Conservation (phyloP, 1,140 invertebrate genomes). For the Thaumetopoea pityocampa region DNA sequence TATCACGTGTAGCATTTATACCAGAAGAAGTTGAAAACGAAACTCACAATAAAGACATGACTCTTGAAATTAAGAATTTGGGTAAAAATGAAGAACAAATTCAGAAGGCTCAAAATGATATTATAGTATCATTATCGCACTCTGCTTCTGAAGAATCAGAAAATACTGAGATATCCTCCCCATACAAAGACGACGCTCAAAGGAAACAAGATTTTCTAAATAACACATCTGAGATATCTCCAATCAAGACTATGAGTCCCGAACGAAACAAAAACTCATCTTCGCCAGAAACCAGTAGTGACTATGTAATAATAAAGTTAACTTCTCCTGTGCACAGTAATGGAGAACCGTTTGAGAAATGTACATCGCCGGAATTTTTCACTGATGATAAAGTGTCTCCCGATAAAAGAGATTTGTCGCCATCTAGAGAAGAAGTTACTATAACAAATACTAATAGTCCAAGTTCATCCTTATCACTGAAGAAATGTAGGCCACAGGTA, state of each 20-base stretch:
- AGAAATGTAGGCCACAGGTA: constrained; percentile 56
- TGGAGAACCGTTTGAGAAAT: constrained; percentile 52
- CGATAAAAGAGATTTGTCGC: constrained; percentile 54
- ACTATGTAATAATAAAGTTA: constrained; percentile 55
- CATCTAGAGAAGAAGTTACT: constrained; percentile 44
- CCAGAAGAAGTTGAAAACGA: constrained; percentile 1
- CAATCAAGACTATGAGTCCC: constrained; percentile 68
- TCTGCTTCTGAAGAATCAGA: constrained; percentile 3
- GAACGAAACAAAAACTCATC: constrained; percentile 46
- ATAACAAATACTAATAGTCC: constrained; percentile 46
- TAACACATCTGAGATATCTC: constrained; percentile 76
- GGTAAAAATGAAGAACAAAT: too few species aligned
- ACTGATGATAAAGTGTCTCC: constrained; percentile 60
- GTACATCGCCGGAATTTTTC: constrained; percentile 57
- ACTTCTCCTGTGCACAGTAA: constrained; percentile 55
- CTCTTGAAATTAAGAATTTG: too few species aligned
- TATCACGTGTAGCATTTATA: neutral
- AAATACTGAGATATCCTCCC: constrained; percentile 30
- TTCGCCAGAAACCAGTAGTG: constrained; percentile 49
- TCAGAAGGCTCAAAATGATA: neutral
- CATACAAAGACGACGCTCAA: constrained; percentile 58
- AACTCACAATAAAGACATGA: neutral
- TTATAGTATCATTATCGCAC: constrained; percentile 5
- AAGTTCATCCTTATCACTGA: constrained; percentile 54
- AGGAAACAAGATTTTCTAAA: constrained; percentile 74